Conservation (phyloP, 35 echinoderm and acorn worm species). For the Ophiothrix spiculata region DNA sequence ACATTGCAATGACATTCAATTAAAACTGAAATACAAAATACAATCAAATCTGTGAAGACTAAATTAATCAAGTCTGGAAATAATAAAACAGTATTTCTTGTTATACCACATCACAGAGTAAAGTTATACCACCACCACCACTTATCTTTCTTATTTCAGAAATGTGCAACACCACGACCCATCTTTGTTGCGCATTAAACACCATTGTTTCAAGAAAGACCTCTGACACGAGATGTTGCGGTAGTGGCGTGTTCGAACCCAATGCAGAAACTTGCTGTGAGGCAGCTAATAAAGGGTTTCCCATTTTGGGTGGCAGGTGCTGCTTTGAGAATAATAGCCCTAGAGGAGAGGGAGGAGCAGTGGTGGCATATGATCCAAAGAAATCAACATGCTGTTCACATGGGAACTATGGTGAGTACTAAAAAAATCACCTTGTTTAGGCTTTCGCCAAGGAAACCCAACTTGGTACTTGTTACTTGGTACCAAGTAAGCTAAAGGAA, state of each 20-base stretch:
- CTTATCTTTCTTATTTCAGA: not conserved
- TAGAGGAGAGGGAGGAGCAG: too few species aligned
- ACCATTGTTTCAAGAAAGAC: not conserved
- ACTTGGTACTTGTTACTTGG: too few species aligned
- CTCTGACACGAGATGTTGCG: not conserved
- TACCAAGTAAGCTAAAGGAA: too few species aligned
- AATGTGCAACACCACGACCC: slow-evolving; percentile 26
- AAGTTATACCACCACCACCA: not conserved
- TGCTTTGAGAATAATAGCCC: not conserved
- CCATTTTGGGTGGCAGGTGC: not conserved
- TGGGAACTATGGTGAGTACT: not conserved
- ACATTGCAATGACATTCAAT: not conserved
- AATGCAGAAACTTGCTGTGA: slow-evolving; percentile 15
- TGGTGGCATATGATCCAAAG: slow-evolving; percentile 22
- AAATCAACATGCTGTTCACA: slow-evolving; percentile 16
- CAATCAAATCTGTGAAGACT: not conserved
- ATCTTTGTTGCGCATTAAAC: slow-evolving; percentile 16
- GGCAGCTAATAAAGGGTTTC: not conserved
- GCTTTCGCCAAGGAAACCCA: too few species aligned
- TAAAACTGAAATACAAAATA: not conserved
- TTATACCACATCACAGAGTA: not conserved
- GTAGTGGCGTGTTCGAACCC: not conserved
- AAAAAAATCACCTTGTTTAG: too few species aligned
- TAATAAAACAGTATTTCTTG: not conserved
- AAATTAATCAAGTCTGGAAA: not conserved